These are phyloP conservation scores for Allobates femoralis DNA, from an alignment of 2,797 vertebrate species.

Conservation along the genomic window DNA sequence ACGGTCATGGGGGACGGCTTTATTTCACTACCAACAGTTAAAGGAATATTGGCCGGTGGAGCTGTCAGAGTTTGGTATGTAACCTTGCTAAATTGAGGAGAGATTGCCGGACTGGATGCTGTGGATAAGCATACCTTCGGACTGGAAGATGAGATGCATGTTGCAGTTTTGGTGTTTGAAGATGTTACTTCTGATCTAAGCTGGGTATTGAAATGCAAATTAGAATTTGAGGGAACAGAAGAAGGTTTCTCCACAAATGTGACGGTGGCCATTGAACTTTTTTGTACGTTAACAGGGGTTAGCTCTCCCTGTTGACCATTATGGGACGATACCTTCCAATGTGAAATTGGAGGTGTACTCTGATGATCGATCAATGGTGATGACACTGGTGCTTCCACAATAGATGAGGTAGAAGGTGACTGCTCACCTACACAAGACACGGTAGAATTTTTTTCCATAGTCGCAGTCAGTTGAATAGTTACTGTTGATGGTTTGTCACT, in stretches of 20 bases:
- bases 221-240: not conserved
- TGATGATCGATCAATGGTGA: not conserved
- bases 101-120: not conserved
- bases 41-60: not conserved
- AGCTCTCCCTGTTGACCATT: not conserved
- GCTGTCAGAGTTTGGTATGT: not conserved
- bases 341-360: not conserved
- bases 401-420: not conserved
- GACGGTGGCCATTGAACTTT: not conserved
- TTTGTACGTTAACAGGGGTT: not conserved
- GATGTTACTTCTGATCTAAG: not conserved
- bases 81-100: not conserved
- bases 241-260: not conserved
- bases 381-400: slow-evolving; percentile 1
- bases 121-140: not conserved
- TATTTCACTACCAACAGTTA: not conserved
- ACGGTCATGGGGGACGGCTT: not conserved
- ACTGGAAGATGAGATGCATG: not conserved
- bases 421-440: not conserved
- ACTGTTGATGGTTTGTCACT: not conserved
- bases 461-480: not conserved
- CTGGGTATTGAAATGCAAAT: not conserved
- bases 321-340: not conserved
- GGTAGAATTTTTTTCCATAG: not conserved
- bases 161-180: not conserved